phyloP scores from a whole-genome alignment of 2,888 invertebrate species.

The Phorcus lineatus region DNA sequence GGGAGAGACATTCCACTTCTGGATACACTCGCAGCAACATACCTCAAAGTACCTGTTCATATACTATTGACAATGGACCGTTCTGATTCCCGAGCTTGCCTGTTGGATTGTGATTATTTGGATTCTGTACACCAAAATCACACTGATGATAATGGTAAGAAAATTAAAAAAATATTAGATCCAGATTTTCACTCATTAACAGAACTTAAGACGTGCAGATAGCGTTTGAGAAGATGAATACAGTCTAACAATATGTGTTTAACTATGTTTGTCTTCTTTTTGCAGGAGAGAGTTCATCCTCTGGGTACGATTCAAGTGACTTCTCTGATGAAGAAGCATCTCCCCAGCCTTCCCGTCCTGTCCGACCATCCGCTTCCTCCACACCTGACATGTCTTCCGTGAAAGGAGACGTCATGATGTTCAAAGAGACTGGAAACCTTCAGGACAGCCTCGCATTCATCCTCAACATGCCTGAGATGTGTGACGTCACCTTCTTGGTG shows the following conservation, averaged over 20 bases:
- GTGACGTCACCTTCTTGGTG: slow-evolving; percentile 1
- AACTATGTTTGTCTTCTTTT: neutral
- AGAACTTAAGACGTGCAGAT: no score
- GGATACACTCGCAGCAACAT: neutral
- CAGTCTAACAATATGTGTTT: no score
- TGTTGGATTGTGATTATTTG: neutral
- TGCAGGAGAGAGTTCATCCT: neutral
- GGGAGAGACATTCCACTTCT: neutral
- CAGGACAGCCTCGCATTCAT: slow-evolving; percentile 2
- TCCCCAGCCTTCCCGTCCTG: no score
- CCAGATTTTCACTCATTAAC: no score
- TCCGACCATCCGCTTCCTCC: neutral
- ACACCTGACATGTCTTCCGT: no score
- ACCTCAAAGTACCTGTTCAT: no score
- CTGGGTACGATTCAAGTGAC: neutral
- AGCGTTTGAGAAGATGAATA: no score
- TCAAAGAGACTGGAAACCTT: neutral
- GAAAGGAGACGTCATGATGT: neutral
- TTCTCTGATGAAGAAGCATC: neutral
- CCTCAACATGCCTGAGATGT: neutral
- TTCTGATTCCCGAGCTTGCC: neutral
- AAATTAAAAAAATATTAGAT: no score
- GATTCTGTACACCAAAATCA: neutral
- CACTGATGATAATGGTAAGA: neutral
- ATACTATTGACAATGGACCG: neutral